Percentiles rank a stretch among this genome's conserved stretches.
Evolutionary conservation across 2,888 invertebrate species (phyloP).

Genomic region (Eupithecia pulchellata): DNA sequence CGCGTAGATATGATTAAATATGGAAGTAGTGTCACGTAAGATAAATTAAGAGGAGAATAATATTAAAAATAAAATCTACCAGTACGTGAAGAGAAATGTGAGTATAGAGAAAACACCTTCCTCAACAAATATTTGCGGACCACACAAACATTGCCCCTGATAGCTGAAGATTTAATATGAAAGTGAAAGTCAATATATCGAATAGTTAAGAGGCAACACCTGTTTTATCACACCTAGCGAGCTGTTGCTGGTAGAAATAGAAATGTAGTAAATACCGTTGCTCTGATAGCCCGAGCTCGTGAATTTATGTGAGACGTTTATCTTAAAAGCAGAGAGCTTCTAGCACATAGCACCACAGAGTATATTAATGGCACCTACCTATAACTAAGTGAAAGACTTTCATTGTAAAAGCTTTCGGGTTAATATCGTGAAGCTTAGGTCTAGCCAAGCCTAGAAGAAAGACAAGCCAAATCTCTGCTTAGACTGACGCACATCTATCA

Average conservation of each 20-base stretch:
- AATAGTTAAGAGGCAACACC: conserved; percentile 2
- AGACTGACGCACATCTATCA: background rate
- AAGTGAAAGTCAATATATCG: conserved; percentile 10
- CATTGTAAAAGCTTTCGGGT: conserved; percentile 12
- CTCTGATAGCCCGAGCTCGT: conserved; percentile 6
- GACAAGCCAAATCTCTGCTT: background rate
- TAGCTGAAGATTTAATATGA: conserved; percentile 10
- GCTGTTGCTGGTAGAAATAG: conserved; percentile 4
- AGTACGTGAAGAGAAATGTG: background rate
- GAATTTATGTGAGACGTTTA: conserved; percentile 12
- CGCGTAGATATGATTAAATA: no score
- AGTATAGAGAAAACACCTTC: background rate
- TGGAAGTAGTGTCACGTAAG: background rate
- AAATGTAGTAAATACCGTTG: conserved; percentile 10
- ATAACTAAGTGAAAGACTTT: background rate
- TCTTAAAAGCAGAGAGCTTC: conserved; percentile 15
- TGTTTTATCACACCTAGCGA: conserved; percentile 4
- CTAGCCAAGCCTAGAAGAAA: background rate
- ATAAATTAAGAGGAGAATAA: background rate
- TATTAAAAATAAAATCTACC: background rate
- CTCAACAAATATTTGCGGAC: background rate
- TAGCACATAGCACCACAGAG: background rate
- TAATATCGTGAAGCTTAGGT: background rate
- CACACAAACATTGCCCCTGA: background rate
- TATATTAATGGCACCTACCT: background rate